phyloP scores from a whole-genome alignment of 2,113 vertebrate genomes.

The Anguilla japonica region DNA sequence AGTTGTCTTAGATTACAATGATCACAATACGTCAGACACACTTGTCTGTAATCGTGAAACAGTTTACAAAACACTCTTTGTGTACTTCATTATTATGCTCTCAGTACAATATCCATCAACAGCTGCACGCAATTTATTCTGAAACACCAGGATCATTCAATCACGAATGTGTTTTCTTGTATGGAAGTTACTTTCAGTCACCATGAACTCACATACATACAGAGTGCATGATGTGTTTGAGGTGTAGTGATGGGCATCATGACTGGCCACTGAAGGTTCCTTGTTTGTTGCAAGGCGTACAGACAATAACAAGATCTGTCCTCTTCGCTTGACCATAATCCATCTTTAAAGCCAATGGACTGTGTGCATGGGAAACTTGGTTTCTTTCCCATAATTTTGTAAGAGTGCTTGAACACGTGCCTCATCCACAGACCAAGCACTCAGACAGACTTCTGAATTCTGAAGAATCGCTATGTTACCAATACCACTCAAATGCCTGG shows the following conservation, averaged over 20 bases:
- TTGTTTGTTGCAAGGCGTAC: neutral
- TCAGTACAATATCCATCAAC: too few relatives aligned
- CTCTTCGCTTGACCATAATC: neutral
- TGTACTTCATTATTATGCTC: too few relatives aligned
- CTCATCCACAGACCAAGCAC: neutral
- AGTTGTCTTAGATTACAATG: too few relatives aligned
- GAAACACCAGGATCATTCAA: neutral
- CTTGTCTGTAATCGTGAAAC: too few relatives aligned
- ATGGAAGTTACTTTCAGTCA: neutral
- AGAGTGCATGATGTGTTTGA: neutral
- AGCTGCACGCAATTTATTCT: too few relatives aligned
- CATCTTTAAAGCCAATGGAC: neutral
- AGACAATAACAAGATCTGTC: conserved; percentile 22
- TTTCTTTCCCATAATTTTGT: neutral
- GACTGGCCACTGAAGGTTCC: conserved; percentile 8
- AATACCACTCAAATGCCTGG: too few relatives aligned
- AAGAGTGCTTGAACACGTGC: neutral
- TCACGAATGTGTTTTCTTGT: neutral
- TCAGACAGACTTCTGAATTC: too few relatives aligned
- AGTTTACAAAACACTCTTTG: too few relatives aligned
- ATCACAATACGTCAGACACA: too few relatives aligned
- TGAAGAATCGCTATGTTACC: too few relatives aligned
- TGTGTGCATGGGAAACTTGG: neutral
- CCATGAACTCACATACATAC: neutral
- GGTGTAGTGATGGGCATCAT: neutral